Percentiles rank a stretch among this genome's conserved stretches.
phyloP scores from a whole-genome alignment of 1,140 invertebrate genomes.

The Ceratoteleas bidentatus region DNA sequence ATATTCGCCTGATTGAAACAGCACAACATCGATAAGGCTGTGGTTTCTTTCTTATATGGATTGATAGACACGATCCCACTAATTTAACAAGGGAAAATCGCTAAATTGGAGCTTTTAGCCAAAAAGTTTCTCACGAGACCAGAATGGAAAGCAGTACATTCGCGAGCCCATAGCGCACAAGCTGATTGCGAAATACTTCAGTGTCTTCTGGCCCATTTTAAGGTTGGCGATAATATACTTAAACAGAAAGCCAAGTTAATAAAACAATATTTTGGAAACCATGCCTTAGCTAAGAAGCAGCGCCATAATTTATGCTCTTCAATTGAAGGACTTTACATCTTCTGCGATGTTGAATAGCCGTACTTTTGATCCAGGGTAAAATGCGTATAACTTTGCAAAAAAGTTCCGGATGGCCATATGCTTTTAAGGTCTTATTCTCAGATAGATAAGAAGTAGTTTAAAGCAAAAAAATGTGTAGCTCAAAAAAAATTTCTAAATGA shows the following conservation, averaged over 20 bases:
- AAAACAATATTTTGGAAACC: neutral
- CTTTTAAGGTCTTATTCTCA: too few relatives aligned
- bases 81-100: conserved; percentile 44
- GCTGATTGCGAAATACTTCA: neutral
- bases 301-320: too few relatives aligned
- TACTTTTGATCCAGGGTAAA: too few relatives aligned
- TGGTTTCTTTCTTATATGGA: conserved; percentile 34
- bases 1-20: conserved; percentile 23
- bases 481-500: too few relatives aligned
- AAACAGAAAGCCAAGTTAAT: neutral
- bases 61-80: conserved; percentile 37
- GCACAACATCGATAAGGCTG: neutral
- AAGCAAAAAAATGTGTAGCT: too few relatives aligned
- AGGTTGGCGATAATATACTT: neutral
- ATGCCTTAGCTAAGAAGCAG: neutral
- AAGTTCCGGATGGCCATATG: too few relatives aligned
- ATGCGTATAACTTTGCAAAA: too few relatives aligned
- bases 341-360: too few relatives aligned
- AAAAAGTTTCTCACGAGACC: neutral
- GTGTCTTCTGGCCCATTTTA: neutral
- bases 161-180: neutral
- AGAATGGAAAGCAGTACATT: conserved; percentile 10
- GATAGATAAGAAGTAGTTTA: too few relatives aligned
- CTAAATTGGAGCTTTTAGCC: conserved; percentile 37
- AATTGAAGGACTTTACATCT: too few relatives aligned